Evolutionary conservation across 1,140 invertebrate genomes (phyloP), one percentile per base, ranked within the genome.

Genomic region (Lepidotrigona ventralis): DNA sequence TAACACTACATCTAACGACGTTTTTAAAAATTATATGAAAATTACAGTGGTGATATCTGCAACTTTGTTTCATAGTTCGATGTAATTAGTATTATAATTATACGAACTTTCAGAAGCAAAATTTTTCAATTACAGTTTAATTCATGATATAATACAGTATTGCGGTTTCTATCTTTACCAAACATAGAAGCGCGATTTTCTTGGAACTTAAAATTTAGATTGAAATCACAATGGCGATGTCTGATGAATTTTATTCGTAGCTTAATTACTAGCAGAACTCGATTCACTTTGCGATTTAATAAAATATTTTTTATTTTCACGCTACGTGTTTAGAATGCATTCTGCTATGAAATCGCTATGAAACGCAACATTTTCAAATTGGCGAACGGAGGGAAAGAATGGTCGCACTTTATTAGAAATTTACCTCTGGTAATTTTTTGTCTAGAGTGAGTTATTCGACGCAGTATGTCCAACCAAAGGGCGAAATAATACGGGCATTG

Each of bases 401-500:
- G 19, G 53, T n/a, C 19, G 14, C 58, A 29, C 6, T 60, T 60
- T 73, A 54, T 64, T 81, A 23, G 70, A 23, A 70, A 79, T 58
- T 33, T 23, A 79, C 21, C 29, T 46, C 63, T 39, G 39, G 26
- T 33, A 29, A 63, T 63, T 66, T 78, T 78, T 8, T 46, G 21
- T 53, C 60, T 21, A 2, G 12, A 14, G 26, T 54, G 71, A 73
- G 17, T 21, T 46, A 58, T 74, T 74, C 26, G n/a, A 74, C 14
- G 29, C 54, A 60, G 56, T 64, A 86, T 60, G 60, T 86, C 29
- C n/a, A 60, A 66, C 33, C 76, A 68, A 23, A 54, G 54, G 71
- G 15, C 71, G 66, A 86, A 77, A 87, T 86, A 87, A 87, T 84
- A 69, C 75, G 68, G 17, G 71, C 19, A 29, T 23, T 54, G 71